Conservation (phyloP, 2,888 invertebrate species). For the Trilocha varians region DNA sequence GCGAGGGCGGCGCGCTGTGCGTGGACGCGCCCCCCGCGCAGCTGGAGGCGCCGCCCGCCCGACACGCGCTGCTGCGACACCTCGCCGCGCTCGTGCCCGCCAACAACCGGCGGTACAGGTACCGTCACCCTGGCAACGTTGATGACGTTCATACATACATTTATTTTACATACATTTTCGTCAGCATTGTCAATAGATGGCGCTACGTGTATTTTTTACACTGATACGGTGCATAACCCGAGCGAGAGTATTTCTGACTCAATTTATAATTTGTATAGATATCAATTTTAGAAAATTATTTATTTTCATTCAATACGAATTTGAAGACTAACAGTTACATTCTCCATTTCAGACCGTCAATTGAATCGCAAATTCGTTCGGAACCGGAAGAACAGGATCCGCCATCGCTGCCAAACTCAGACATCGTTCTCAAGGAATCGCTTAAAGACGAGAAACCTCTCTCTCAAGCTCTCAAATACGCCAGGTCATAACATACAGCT, state of each 20-base stretch:
- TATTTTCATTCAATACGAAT: background rate
- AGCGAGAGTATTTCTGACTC: no score
- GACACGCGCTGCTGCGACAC: conserved; percentile 44
- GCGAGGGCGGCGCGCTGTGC: conserved; percentile 61
- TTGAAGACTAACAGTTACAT: conserved; percentile 2
- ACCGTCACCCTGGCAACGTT: no score
- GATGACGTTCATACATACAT: no score
- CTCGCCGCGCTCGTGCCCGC: conserved; percentile 43
- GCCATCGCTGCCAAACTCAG: conserved; percentile 27
- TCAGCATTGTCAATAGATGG: no score
- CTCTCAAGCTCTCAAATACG: conserved; percentile 52
- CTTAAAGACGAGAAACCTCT: conserved; percentile 55
- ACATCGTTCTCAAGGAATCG: conserved; percentile 50
- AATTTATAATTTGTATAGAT: no score
- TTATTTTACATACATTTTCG: no score
- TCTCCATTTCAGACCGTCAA: conserved; percentile 20
- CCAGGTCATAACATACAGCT: conserved; percentile 38
- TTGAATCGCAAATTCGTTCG: conserved; percentile 23
- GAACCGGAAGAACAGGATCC: conserved; percentile 22
- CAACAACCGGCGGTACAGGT: conserved; percentile 42
- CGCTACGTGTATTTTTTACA: no score
- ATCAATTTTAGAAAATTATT: no score
- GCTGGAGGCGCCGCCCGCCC: conserved; percentile 21
- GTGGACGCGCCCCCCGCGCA: conserved; percentile 51
- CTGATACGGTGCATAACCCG: background rate